Base-by-base conservation (phyloP, 2,797 vertebrate species). In the Luscinia megarhynchos region DNA sequence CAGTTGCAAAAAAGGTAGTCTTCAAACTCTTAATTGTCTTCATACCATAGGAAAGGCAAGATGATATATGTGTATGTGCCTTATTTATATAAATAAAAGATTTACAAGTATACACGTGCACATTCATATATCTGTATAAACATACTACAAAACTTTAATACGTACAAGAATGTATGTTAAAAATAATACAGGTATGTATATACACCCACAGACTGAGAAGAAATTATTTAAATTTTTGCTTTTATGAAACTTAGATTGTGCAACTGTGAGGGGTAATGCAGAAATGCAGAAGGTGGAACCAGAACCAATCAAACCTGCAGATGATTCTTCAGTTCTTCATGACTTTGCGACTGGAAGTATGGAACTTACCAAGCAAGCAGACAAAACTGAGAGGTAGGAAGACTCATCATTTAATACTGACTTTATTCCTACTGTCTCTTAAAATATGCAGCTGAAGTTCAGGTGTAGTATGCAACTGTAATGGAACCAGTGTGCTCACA, bases 371-470 rank as follows among this genome's bases (percentile, higher is more conserved):
- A 69, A 93, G 51, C 83, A 96, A 95, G 51, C 30, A 81, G 59
- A 55, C 30, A n/a, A 79, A 55, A 55, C 23, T 18, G 61, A 79
- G 91, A 97, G 96, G 97, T 98, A 97, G 41, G 84, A 87, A 46
- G 27, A 63, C 40, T 75, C 13, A 77, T 92, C 20, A 29, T 15
- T 84, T 79, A 79, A 38, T 87, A 53, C 16, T 76, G 4, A 36
- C 27, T 78, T 67, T 54, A 55, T 69, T 63, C 41, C 29, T 82
- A 12, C 46, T 76, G 6, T 63, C n/a, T 70, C 22, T 78, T 79
- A 74, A 76, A 84, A 92, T 63, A 36, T 3, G 18, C 61, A 87
- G 38, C 59, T 72, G 23, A 84, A 85, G 21, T 67, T 36, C 27
- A n/a, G 50, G 12, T 61, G 22, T 68, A 62, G n/a, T 59, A 40